Conservation (phyloP, 2,113 vertebrate species). For the Acinonyx jubatus region DNA sequence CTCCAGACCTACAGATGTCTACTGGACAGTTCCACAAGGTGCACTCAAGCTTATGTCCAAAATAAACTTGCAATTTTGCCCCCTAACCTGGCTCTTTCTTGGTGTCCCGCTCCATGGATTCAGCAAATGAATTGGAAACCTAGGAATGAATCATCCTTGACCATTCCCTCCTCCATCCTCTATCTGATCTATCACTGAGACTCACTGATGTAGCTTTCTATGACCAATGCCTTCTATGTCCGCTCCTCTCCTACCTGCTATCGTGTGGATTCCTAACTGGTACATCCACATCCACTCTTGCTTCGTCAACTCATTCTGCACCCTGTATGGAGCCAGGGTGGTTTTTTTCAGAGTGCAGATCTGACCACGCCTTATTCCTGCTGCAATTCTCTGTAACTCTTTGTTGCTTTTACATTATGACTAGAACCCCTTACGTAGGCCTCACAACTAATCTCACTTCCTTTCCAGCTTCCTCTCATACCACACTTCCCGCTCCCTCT, state of each 20-base stretch:
- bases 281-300: no score
- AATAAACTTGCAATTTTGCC: background rate
- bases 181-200: background rate
- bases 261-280: no score
- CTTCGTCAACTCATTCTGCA: background rate
- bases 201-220: background rate
- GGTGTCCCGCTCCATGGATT: background rate
- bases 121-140: background rate
- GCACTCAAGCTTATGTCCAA: background rate
- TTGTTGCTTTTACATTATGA: background rate
- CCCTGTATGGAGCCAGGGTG: background rate
- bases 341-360: background rate
- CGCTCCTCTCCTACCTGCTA: background rate
- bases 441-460: background rate
- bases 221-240: rapidly evolving
- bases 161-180: no score
- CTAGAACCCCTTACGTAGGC: background rate
- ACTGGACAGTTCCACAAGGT: background rate
- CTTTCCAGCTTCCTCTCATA: background rate
- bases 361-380: background rate
- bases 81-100: background rate
- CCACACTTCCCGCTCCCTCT: background rate
- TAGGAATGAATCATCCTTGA: background rate
- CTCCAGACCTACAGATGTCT: background rate
- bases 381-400: background rate